These are phyloP conservation scores for Atrichornis clamosus DNA, from an alignment of 2,113 vertebrate species.

Conservation along the genomic window DNA sequence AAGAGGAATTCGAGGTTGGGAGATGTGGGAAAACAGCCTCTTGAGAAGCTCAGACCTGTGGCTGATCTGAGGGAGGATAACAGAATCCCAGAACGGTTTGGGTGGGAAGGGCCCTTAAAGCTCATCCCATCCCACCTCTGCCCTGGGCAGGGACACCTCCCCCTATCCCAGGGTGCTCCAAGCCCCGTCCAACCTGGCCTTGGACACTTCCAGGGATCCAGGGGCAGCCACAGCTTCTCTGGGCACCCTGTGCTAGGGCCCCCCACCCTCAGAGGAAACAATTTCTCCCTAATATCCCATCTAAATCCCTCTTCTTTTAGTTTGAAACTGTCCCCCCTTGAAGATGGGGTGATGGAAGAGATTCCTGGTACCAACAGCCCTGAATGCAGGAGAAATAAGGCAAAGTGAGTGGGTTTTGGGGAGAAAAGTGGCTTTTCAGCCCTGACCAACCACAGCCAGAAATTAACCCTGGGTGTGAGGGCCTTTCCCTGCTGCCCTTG, in stretches of 20 bases:
- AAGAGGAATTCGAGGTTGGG: neutral
- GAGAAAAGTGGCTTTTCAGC: neutral
- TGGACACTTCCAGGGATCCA: neutral
- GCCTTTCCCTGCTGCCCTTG: neutral
- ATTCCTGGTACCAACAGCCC: neutral
- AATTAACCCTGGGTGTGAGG: neutral
- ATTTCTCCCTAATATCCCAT: neutral
- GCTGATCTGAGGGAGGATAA: neutral
- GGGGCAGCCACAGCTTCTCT: neutral
- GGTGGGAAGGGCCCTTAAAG: neutral
- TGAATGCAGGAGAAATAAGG: neutral
- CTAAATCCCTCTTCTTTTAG: neutral
- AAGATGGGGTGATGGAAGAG: neutral
- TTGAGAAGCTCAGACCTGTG: neutral
- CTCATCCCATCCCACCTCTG: accelerated
- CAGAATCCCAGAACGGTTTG: neutral
- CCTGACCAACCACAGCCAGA: neutral
- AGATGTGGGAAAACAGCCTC: accelerated
- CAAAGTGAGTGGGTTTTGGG: accelerated
- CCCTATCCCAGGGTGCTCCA: neutral
- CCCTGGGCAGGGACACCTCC: neutral
- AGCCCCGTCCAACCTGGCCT: neutral
- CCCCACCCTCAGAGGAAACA: neutral
- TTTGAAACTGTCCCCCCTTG: neutral
- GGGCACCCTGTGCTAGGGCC: neutral